Conservation (phyloP, 2,113 vertebrate species). For the Clarias magur region DNA sequence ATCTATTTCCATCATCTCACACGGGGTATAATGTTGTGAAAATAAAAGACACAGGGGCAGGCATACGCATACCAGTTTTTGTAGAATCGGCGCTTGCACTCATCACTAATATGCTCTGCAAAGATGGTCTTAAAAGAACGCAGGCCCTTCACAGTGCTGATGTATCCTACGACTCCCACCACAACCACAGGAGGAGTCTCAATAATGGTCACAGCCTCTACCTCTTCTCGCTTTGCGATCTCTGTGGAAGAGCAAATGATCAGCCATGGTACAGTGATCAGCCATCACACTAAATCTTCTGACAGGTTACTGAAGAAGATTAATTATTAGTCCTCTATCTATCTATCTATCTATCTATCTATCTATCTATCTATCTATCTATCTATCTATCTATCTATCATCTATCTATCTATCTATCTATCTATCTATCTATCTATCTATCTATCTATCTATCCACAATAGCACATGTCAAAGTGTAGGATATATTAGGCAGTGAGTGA, state of each 20-base stretch:
- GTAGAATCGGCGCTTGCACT: conserved; percentile 97
- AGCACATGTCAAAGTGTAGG: too few species aligned
- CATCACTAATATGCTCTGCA: conserved; percentile 94
- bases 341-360: too few species aligned
- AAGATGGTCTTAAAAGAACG: conserved; percentile 95
- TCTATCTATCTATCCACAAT: too few species aligned
- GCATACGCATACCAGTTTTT: conserved; percentile 89
- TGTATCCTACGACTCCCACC: conserved; percentile 88
- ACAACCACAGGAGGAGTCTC: conserved; percentile 96
- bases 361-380: too few species aligned
- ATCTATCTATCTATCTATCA: too few species aligned
- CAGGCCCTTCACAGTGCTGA: conserved; percentile 89
- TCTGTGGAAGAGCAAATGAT: conserved; percentile 68
- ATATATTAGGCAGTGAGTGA: too few species aligned
- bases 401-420: too few species aligned
- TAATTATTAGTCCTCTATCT: too few species aligned
- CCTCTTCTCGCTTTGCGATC: conserved; percentile 98
- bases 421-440: too few species aligned
- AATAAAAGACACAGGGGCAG: background rate
- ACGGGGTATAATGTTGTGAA: background rate
- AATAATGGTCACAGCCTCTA: conserved; percentile 92
- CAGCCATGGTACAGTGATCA: too few species aligned
- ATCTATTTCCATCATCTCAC: background rate
- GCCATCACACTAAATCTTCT: too few species aligned
- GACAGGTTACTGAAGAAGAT: too few species aligned